phyloP scores from a whole-genome alignment of 2,113 vertebrate species.

The Plestiodon gilberti region DNA sequence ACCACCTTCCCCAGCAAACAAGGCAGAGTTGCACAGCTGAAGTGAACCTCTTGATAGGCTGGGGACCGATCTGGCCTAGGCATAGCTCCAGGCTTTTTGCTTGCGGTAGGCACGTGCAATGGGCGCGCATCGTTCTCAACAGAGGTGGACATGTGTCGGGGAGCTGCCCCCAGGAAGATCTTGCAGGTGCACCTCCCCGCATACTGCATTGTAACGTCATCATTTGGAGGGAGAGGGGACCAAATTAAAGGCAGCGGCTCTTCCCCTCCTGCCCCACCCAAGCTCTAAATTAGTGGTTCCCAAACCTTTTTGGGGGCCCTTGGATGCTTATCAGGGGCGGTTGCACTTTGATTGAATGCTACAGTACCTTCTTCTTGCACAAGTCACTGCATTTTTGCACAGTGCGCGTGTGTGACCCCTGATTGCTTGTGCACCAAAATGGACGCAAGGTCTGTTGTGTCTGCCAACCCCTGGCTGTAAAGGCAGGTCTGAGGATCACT shows the following conservation, averaged over 20 bases:
- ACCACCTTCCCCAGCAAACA: neutral
- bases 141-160: neutral
- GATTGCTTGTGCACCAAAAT: neutral
- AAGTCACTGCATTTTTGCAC: slow-evolving; percentile 24
- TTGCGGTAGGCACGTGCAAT: too few species aligned
- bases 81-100: neutral
- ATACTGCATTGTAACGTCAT: neutral
- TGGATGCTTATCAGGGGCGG: neutral
- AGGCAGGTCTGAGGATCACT: neutral
- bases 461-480: too few species aligned
- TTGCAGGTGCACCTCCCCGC: neutral
- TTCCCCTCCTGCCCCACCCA: neutral
- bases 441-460: neutral
- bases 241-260: too few species aligned
- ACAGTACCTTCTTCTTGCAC: neutral
- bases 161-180: too few species aligned
- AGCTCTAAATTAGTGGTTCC: neutral
- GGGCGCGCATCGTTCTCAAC: too few species aligned
- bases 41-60: too few species aligned
- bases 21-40: neutral
- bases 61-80: too few species aligned
- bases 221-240: neutral
- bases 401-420: neutral
- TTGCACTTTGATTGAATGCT: neutral
- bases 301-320: neutral